Evolutionary conservation across 2,888 invertebrate genomes (phyloP), one percentile per base, ranked within the genome.

Genomic region (Bembecia ichneumoniformis): DNA sequence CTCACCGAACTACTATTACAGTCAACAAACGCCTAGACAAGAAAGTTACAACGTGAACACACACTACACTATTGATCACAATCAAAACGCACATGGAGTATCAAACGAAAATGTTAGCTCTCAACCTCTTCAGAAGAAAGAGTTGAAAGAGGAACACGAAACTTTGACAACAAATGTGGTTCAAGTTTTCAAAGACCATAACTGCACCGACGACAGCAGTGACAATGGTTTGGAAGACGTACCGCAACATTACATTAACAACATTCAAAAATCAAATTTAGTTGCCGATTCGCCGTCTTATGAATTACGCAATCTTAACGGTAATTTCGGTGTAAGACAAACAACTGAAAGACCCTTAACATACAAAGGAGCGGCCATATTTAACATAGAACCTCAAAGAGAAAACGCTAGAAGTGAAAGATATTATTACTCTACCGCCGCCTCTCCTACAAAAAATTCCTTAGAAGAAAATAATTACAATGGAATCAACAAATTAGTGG

Each of bases 401-500:
- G 56, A 61, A 2, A 73, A 77, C 47, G 68, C 71, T 46, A 74
- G 80, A 48, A 77, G 70, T 46, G 82, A 83, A 70, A 70, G 75
- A 54, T 74, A 66, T 51, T 78, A 77, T 47, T 77, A 71, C 46
- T 70, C 71, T 4, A 75, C 73, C 44, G 58, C 65, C 54, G 55
- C 63, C 17, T 61, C 68, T 7, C 66, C 71, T 35, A 58, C 63
- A 3, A 40, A 58, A 36, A 63, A 55, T 43, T 55, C 63, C 17
- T 47, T 55, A 11, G 68, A 66, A 46, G 62, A 63, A 16, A 68
- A 66, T 35, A 58, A 77, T 55, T 67, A 77, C 43, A 67, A 69
- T 35, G 81, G 84, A 1, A 82, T 83, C 43, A 81, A 82, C 3
- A 89, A 79, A 59, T 69, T 91, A 43, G 89, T 90, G 11, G 88